Evolutionary conservation across 1,140 invertebrate species (phyloP).

Genomic region (Diorhabda carinulata): DNA sequence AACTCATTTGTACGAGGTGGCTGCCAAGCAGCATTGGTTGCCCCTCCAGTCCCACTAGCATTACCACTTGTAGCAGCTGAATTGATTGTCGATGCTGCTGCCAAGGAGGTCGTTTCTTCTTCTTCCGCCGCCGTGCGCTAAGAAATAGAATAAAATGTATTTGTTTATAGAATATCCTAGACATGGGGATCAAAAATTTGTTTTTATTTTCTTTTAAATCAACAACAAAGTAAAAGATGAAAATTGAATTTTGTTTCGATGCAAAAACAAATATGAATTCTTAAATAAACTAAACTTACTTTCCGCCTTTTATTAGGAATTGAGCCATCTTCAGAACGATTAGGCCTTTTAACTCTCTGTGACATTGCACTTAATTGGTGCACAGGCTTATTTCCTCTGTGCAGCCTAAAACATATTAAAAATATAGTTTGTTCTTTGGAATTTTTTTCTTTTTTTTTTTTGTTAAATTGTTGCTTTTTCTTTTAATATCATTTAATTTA

Average conservation of each 20-base stretch:
- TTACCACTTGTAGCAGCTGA: constrained; percentile 62
- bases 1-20: constrained; percentile 78
- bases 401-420: constrained; percentile 11
- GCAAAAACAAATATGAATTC: constrained; percentile 20
- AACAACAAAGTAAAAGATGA: not conserved
- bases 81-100: constrained; percentile 48
- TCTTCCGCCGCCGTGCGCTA: constrained; percentile 50
- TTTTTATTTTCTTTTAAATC: too few species aligned
- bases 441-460: too few species aligned
- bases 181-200: too few species aligned
- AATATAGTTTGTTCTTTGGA: not conserved
- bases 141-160: not conserved
- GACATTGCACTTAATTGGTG: constrained; percentile 54
- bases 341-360: constrained; percentile 66
- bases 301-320: constrained; percentile 65
- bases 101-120: constrained; percentile 55
- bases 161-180: too few species aligned
- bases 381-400: constrained; percentile 21
- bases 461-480: too few species aligned
- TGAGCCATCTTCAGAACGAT: constrained; percentile 63
- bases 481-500: too few species aligned
- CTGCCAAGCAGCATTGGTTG: constrained; percentile 71
- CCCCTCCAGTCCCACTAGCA: constrained; percentile 60
- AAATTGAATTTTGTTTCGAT: constrained; percentile 6
- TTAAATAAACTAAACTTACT: constrained; percentile 47